Percentiles rank a stretch among this genome's conserved stretches.
phyloP scores from a whole-genome alignment of 2,888 invertebrate genomes.

The Eueremaeus valkanovi region DNA sequence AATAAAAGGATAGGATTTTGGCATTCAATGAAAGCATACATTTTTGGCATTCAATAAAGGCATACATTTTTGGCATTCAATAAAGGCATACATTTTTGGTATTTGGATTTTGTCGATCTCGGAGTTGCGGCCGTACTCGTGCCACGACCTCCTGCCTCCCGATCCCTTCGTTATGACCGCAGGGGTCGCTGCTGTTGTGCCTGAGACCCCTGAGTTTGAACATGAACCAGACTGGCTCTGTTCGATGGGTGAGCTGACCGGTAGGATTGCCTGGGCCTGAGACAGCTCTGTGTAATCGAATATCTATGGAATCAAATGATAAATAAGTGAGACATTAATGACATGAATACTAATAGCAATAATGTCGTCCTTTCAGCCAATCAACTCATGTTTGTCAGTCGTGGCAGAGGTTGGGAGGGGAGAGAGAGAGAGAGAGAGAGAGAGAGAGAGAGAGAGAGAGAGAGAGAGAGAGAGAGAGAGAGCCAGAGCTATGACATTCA shows the following conservation, averaged over 20 bases:
- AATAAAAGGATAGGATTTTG: no score
- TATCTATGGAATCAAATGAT: slow-evolving; percentile 60
- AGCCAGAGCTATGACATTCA: not conserved
- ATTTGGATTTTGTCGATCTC: slow-evolving; percentile 96
- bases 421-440: not conserved
- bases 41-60: no score
- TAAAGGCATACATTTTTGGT: slow-evolving; percentile 96
- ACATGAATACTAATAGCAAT: slow-evolving; percentile 4
- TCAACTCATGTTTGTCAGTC: not conserved
- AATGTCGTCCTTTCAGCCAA: not conserved
- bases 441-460: not conserved
- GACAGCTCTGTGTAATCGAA: slow-evolving; percentile 90
- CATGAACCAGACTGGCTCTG: slow-evolving; percentile 17
- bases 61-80: no score
- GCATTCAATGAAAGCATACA: no score
- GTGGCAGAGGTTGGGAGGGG: not conserved
- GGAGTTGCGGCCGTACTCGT: slow-evolving; percentile 87
- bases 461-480: not conserved
- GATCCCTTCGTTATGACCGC: slow-evolving; percentile 48
- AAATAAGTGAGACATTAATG: slow-evolving; percentile 14
- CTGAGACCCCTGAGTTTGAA: not conserved
- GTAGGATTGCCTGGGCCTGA: slow-evolving; percentile 55
- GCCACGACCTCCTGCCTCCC: slow-evolving; percentile 61
- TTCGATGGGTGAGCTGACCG: slow-evolving; percentile 44
- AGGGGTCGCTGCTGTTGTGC: slow-evolving; percentile 34